Conservation (phyloP, 2,797 vertebrate species). For the Ctenochaetus hawaiiensis region DNA sequence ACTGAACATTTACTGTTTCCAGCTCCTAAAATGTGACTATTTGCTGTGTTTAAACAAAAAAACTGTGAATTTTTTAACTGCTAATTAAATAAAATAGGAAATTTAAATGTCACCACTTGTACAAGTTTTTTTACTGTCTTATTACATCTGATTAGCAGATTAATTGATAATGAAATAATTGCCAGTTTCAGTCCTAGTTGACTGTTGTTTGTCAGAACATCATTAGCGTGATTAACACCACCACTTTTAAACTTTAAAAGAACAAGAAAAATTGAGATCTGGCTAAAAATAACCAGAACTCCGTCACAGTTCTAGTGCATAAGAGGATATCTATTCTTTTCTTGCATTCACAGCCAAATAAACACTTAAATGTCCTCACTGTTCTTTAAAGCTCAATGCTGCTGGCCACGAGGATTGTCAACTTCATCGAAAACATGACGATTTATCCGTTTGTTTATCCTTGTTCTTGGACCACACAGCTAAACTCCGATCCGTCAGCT, state of each 20-base stretch:
- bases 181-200: neutral
- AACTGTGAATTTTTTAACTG: no score
- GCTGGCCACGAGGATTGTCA: constrained; percentile 14
- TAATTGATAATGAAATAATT: no score
- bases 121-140: no score
- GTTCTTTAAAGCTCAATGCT: constrained; percentile 11
- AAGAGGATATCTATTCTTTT: neutral
- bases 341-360: neutral
- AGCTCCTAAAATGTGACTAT: neutral
- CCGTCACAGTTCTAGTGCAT: neutral
- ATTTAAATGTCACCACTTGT: neutral
- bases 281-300: neutral
- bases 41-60: neutral
- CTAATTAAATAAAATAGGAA: no score
- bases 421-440: constrained; percentile 48
- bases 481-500: constrained; percentile 60
- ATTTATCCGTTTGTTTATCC: constrained; percentile 62
- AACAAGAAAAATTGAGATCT: neutral
- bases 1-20: neutral
- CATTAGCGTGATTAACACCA: neutral
- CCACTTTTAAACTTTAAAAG: neutral
- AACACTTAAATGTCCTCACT: constrained; percentile 6
- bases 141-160: no score
- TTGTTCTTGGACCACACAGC: constrained; percentile 32
- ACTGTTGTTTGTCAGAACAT: neutral